Evolutionary conservation across 2,888 invertebrate genomes (phyloP).

Genomic region (Brachypalpus laphriformis): DNA sequence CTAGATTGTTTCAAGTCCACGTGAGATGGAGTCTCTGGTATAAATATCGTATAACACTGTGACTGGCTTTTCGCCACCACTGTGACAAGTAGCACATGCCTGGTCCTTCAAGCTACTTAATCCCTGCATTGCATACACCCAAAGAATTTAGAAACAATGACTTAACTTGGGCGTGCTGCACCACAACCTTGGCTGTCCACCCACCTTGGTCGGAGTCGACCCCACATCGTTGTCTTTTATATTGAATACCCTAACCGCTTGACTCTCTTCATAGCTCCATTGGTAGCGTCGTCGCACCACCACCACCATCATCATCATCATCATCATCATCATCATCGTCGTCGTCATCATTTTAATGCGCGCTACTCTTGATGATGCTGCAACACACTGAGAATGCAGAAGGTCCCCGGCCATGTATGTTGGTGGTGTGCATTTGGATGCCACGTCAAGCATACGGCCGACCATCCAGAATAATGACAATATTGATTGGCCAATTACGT

Average conservation of each 20-base stretch:
- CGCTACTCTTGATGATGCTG: slow-evolving; percentile 67
- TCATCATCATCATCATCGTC: slow-evolving; percentile 21
- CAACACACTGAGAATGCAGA: slow-evolving; percentile 44
- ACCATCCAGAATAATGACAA: slow-evolving; percentile 78
- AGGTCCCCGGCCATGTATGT: not conserved
- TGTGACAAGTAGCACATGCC: slow-evolving; percentile 19
- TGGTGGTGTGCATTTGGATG: slow-evolving; percentile 8
- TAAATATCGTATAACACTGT: too few relatives aligned
- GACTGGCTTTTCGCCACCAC: not conserved
- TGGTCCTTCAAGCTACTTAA: not conserved
- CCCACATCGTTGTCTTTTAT: slow-evolving; percentile 25
- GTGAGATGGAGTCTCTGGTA: too few relatives aligned
- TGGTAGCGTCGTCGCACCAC: not conserved
- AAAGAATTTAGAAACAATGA: slow-evolving; percentile 70
- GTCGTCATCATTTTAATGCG: slow-evolving; percentile 65
- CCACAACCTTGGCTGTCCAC: slow-evolving; percentile 52
- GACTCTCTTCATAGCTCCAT: slow-evolving; percentile 1
- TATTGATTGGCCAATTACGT: slow-evolving; percentile 83
- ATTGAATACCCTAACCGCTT: slow-evolving; percentile 46
- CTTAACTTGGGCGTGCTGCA: slow-evolving; percentile 65
- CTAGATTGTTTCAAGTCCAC: too few relatives aligned
- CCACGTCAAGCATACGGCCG: slow-evolving; percentile 64
- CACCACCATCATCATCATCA: slow-evolving; percentile 8
- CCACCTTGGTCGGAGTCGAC: not conserved
- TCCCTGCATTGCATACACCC: slow-evolving; percentile 16